phyloP scores from a whole-genome alignment of 2,797 vertebrate genomes.

The Labroides dimidiatus region DNA sequence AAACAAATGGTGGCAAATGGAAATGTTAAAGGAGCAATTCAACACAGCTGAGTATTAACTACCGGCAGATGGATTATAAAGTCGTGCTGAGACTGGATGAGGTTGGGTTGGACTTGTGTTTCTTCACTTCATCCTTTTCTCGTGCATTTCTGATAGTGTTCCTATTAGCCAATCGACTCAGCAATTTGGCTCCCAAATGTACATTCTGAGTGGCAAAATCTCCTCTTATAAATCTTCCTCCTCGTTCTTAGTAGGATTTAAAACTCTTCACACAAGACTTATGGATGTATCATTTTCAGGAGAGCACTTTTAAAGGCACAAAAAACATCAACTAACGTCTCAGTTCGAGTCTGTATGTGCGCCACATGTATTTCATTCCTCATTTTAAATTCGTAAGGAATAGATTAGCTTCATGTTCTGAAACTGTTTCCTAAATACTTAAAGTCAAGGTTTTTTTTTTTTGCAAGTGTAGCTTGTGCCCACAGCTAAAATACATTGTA shows the following conservation, averaged over 20 bases:
- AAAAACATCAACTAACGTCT: neutral
- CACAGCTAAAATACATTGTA: slow-evolving; percentile 9
- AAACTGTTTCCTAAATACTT: slow-evolving; percentile 5
- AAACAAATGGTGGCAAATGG: slow-evolving; percentile 36
- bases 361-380: neutral
- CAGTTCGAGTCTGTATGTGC: neutral
- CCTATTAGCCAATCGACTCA: neutral
- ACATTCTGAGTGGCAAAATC: slow-evolving; percentile 7
- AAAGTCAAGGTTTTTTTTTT: neutral
- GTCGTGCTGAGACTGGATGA: slow-evolving; percentile 4
- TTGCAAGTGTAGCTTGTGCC: slow-evolving; percentile 5
- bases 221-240: slow-evolving; percentile 19
- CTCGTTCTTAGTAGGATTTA: neutral
- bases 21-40: slow-evolving; percentile 6
- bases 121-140: neutral
- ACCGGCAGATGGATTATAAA: neutral
- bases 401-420: slow-evolving; percentile 15
- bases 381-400: slow-evolving; percentile 34
- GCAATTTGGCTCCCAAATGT: neutral
- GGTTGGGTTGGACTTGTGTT: neutral
- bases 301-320: slow-evolving; percentile 20
- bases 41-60: neutral
- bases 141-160: slow-evolving; percentile 7
- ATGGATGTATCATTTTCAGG: slow-evolving; percentile 19
- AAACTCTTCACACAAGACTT: slow-evolving; percentile 5